Base-by-base conservation (phyloP, 2,888 invertebrate genomes). In the Cryptophagus acutangulus region DNA sequence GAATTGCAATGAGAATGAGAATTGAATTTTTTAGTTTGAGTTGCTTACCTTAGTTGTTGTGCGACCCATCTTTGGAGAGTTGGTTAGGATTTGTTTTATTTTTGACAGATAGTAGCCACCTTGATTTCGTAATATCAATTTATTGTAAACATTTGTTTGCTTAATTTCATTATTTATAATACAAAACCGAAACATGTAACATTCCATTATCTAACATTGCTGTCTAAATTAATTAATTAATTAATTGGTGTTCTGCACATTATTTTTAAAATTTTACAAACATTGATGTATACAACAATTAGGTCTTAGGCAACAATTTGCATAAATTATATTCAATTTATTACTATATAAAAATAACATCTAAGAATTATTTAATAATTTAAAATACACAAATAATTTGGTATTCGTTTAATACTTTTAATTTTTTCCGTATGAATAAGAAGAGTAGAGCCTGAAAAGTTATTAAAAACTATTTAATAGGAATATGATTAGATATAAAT, bases 221-320 rank as follows among this genome's bases (percentile, higher is more conserved):
- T 54, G 59, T 55, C 57, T 53, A 62, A 44, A 39, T 40, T 47
- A 48, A 51, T 20, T 40, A 59, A 57, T 61, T 57, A 55, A 56
- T 63, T 64, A 63, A 65, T 70, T 70, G 71, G 71, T 71, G 71
- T 71, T 26, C 64, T 66, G 66, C 63, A 65, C 63, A 62, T 67
- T 66, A 67, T 68, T 66, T 59, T 59, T 31, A 15, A 31, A 10
- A 33, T 41, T 37, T 61, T 62, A 62, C 61, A 64, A 66, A 66
- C 65, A 66, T 58, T 61, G 58, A 64, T 62, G 59, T 62, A 57
- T 62, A 61, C 63, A 63, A 62, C 63, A 63, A 60, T 62, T 61
- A 62, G 57, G 43, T 54, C 43, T 54, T 54, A 62, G 61, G 61
- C 61, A 61, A 62, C 59, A 58, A 58, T 55, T 53, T 36, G 31